Base-by-base conservation (phyloP, 2,113 vertebrate species). In the Ophthalmolycus amberensis region DNA sequence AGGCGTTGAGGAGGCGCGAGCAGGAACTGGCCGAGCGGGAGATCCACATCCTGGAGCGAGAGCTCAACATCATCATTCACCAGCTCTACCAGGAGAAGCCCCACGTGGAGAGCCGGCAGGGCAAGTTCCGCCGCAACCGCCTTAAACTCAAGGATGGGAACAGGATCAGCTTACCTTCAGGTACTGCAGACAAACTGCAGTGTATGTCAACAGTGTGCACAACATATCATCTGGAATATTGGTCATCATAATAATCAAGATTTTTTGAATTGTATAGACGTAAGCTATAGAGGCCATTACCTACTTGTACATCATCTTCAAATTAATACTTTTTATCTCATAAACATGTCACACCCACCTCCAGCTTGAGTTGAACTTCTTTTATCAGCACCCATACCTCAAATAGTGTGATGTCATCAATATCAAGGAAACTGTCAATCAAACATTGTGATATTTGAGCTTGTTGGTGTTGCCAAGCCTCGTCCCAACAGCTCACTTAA, bases 41-140 rank as follows among this genome's bases (percentile, higher is more conserved):
- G 92, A 99, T 99, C 42, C 97, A 98, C 90, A 98, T 99, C 88
- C 93, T 99, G 88, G 97, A 99, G 64, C 93, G 97, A 9, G 98
- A 99, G 77, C 97, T 99, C 80, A 98, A 99, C 90, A 97, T 99
- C 90, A 99, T 99, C 94, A 99, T 99, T 85, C 98, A 99, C 94
- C 98, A 99, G 92, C 95, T 99, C 65, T 98, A 98, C 94, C 97
- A 97, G 93, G 97, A 99, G 87, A 99, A 99, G 90, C 98, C 98
- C 27, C 96, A 95, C 0, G 97, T 99, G 82, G 98, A 97, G 93
- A 96, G 97, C 66, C 95, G 97, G 68, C 98, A 99, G 94, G 98
- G 98, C 80, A 99, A 98, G 90, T 99, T 99, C 93, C 95, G 96
- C 77, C 97, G 97, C 91, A 97, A 77, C 90, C 95, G 97, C 25